Evolutionary conservation across 2,113 vertebrate species (phyloP).

Genomic region (Barbus barbus): DNA sequence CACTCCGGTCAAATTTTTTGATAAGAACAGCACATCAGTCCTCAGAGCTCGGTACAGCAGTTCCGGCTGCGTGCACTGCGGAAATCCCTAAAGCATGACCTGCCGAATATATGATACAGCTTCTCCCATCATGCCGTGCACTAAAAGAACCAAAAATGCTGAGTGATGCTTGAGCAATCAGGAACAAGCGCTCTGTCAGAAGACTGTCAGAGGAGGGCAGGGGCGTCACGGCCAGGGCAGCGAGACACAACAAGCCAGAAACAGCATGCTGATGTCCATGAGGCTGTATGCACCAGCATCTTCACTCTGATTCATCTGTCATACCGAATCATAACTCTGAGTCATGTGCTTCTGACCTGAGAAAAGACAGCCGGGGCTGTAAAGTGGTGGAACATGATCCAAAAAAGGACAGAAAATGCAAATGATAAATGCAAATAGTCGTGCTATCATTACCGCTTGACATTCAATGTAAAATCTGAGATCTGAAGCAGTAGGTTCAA

Average conservation of each 20-base stretch:
- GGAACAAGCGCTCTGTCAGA: conserved; percentile 23
- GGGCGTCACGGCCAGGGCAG: background rate
- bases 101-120: background rate
- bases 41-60: background rate
- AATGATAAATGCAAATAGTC: background rate
- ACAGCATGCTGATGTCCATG: background rate
- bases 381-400: background rate
- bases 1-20: background rate
- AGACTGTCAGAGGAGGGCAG: background rate
- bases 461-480: no score
- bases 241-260: conserved; percentile 4
- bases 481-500: no score
- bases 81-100: conserved; percentile 25
- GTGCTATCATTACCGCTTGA: no score
- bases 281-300: background rate
- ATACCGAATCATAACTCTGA: conserved; percentile 6
- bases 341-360: background rate
- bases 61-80: background rate
- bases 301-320: conserved; percentile 11
- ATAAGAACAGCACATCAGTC: background rate
- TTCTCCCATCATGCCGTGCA: conserved; percentile 9
- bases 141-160: conserved; percentile 30
- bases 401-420: background rate
- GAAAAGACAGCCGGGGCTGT: background rate
- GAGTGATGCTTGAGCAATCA: conserved; percentile 48